Conservation (phyloP, 2,888 invertebrate genomes). For the Sepiola atlantica region DNA sequence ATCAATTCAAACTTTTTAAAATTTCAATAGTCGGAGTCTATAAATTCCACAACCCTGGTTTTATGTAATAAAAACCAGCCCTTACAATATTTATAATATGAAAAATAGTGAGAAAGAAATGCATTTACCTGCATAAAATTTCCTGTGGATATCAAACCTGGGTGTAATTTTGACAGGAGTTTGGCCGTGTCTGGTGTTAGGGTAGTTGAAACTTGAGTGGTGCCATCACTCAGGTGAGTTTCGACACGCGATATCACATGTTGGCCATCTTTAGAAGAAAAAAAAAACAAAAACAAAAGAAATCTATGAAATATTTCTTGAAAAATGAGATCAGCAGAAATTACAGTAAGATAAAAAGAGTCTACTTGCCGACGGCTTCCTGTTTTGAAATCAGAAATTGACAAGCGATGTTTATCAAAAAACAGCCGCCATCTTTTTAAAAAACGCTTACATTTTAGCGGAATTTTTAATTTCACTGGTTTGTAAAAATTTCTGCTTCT, state of each 20-base stretch:
- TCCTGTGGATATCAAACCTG: conserved; percentile 68
- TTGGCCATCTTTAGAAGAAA: conserved; percentile 66
- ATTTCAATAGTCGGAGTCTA: too few relatives aligned
- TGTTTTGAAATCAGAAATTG: too few relatives aligned
- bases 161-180: conserved; percentile 70
- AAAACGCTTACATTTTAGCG: too few relatives aligned
- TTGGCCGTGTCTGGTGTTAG: conserved; percentile 73
- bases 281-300: not conserved
- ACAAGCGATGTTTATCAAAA: too few relatives aligned
- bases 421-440: too few relatives aligned
- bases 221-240: conserved; percentile 73
- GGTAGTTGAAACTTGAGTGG: conserved; percentile 70
- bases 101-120: not conserved
- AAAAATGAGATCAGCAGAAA: not conserved
- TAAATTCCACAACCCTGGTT: too few relatives aligned
- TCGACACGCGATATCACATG: conserved; percentile 74
- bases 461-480: too few relatives aligned
- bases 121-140: conserved; percentile 63
- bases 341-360: not conserved
- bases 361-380: too few relatives aligned
- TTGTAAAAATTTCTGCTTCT: too few relatives aligned
- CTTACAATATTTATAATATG: too few relatives aligned
- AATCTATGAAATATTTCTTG: not conserved
- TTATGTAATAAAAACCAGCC: too few relatives aligned
- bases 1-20: too few relatives aligned